Conservation (phyloP, 2,113 vertebrate genomes). For the Callithrix jacchus region DNA sequence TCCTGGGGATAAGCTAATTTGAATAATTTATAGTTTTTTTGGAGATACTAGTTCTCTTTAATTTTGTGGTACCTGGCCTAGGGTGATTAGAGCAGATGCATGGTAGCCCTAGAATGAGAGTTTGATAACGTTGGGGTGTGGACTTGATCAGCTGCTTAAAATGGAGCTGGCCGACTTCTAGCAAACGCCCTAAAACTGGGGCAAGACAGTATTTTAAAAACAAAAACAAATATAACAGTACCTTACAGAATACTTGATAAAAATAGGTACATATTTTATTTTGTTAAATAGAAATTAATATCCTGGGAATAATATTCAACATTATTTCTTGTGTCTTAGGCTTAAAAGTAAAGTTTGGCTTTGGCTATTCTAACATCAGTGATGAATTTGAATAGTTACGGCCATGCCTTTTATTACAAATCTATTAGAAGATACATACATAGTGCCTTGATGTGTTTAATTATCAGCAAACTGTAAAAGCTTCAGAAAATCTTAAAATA, state of each 20-base stretch:
- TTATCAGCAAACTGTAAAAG: background rate
- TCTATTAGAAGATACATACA: background rate
- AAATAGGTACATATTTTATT: background rate
- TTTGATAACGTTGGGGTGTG: background rate
- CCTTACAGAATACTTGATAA: background rate
- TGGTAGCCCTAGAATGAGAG: background rate
- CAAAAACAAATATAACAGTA: background rate
- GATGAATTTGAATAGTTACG: background rate
- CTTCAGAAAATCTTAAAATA: background rate
- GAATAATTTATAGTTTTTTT: background rate
- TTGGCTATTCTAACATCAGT: background rate
- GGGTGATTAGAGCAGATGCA: background rate
- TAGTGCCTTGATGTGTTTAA: background rate
- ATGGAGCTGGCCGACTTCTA: background rate
- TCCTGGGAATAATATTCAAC: background rate
- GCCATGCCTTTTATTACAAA: background rate
- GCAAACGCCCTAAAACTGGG: background rate
- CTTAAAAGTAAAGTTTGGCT: background rate
- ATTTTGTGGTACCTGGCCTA: background rate
- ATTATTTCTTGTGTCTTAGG: slow-evolving; percentile 6
- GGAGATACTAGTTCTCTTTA: background rate
- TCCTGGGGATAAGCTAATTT: background rate
- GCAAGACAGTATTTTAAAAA: background rate
- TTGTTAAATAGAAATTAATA: background rate
- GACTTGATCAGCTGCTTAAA: background rate